Percentiles rank a stretch among this genome's conserved stretches.
Conservation (phyloP, 2,888 invertebrate species). For the Napeogenes inachia region DNA sequence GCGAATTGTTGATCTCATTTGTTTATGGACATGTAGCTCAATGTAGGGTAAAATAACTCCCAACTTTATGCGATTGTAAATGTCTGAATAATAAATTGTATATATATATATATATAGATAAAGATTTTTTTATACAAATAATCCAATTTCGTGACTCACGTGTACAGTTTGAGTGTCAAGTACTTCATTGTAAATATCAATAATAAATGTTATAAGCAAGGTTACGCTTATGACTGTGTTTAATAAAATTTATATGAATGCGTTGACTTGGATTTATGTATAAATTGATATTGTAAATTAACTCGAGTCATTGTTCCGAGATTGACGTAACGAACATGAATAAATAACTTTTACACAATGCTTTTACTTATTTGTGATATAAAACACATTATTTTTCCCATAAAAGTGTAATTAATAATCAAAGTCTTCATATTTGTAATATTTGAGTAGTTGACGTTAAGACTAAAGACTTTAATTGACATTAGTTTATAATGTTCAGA, state of each 20-base stretch:
- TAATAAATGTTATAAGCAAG: conserved; percentile 70
- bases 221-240: conserved; percentile 67
- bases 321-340: conserved; percentile 72
- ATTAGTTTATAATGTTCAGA: too few relatives aligned
- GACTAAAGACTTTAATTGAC: too few relatives aligned
- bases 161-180: conserved; percentile 61
- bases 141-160: conserved; percentile 60
- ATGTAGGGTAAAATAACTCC: conserved; percentile 62
- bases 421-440: too few relatives aligned
- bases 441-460: too few relatives aligned
- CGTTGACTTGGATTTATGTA: conserved; percentile 72
- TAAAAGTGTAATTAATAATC: background rate
- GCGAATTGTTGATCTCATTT: conserved; percentile 75
- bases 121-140: conserved; percentile 66
- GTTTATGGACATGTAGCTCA: conserved; percentile 72
- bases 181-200: conserved; percentile 62
- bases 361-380: conserved; percentile 24
- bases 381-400: background rate
- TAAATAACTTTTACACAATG: conserved; percentile 73
- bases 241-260: conserved; percentile 71
- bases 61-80: conserved; percentile 61
- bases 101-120: conserved; percentile 70
- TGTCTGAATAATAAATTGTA: conserved; percentile 64
- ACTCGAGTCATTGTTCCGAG: conserved; percentile 70
- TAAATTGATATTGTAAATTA: conserved; percentile 73